Conservation (phyloP, 2,113 vertebrate species). For the Origma solitaria region DNA sequence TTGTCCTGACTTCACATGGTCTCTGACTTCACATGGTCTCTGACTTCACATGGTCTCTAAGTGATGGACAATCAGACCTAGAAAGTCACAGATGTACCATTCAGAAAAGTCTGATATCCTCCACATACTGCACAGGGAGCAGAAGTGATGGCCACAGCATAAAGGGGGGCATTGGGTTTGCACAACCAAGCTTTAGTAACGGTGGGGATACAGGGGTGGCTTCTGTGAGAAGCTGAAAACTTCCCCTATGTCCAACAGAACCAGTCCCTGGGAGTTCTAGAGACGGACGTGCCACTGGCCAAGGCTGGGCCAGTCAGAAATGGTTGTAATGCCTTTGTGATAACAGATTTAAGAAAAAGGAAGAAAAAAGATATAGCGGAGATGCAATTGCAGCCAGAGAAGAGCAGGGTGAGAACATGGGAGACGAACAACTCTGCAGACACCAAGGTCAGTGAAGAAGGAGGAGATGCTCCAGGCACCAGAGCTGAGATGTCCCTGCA, state of each 20-base stretch:
- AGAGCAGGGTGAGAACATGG: accelerated
- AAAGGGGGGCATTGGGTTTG: neutral
- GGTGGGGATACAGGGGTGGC: no score
- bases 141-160: neutral
- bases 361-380: neutral
- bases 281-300: accelerated
- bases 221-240: neutral
- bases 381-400: neutral
- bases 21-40: no score
- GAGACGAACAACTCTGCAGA: neutral
- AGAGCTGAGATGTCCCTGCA: no score
- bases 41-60: no score
- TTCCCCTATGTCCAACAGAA: neutral
- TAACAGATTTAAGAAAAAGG: neutral
- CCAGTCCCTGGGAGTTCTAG: neutral
- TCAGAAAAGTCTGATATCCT: neutral
- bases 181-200: neutral
- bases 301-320: neutral
- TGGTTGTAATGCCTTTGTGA: neutral
- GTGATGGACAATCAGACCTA: neutral
- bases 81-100: neutral
- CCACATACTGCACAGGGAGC: neutral
- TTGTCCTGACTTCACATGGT: neutral
- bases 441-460: neutral
- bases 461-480: neutral